Conservation (phyloP, 2,797 vertebrate genomes). For the Ptychobarbus kaznakovi region DNA sequence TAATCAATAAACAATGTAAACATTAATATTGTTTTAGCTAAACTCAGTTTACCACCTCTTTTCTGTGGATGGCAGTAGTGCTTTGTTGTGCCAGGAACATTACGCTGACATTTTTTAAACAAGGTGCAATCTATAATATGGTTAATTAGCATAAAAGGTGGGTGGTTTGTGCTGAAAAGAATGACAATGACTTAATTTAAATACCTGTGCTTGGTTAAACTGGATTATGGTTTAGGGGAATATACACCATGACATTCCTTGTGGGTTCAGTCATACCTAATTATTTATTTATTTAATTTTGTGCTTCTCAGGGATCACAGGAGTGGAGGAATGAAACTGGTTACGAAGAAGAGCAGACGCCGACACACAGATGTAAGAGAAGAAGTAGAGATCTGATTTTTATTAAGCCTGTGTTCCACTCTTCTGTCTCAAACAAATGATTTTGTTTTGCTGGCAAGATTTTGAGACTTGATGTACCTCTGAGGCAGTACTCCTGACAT, state of each 20-base stretch:
- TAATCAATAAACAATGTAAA: neutral
- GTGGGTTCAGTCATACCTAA: neutral
- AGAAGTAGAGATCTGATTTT: neutral
- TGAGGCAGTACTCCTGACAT: neutral
- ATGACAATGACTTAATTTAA: neutral
- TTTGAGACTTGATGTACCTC: neutral
- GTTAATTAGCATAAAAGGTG: neutral
- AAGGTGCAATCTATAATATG: neutral
- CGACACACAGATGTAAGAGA: slow-evolving; percentile 91
- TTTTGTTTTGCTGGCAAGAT: neutral
- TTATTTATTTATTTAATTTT: slow-evolving; percentile 6
- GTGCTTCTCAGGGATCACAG: slow-evolving; percentile 80
- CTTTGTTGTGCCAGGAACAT: neutral
- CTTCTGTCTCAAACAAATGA: neutral
- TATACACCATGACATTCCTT: neutral
- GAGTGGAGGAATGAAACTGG: slow-evolving; percentile 83
- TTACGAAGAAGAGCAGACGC: slow-evolving; percentile 90
- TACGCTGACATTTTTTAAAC: neutral
- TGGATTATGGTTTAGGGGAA: neutral
- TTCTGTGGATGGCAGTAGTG: neutral
- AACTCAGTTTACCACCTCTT: too few relatives aligned
- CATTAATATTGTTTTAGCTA: neutral
- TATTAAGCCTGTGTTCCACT: neutral
- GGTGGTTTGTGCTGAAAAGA: neutral
- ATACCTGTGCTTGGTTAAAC: slow-evolving; percentile 8